A percentile compares a stretch with the other conserved stretches of the same genome.
These are phyloP conservation scores for Spheniscus humboldti DNA, from an alignment of 2,797 vertebrate genomes.

Conservation along the genomic window DNA sequence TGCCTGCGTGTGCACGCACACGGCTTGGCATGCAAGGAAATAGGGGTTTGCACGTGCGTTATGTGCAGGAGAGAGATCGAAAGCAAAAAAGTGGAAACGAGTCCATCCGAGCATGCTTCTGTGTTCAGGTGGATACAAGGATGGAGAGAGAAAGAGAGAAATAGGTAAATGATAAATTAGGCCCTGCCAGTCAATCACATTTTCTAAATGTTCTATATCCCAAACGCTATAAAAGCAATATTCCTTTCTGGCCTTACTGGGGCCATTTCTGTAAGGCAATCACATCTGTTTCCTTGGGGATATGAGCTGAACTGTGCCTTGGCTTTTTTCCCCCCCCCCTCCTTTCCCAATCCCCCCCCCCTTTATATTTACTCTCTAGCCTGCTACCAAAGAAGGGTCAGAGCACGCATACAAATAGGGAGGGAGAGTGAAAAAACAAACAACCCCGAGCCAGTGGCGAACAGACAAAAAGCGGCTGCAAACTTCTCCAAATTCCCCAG, in stretches of 20 bases:
- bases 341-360: fast-evolving
- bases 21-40: background rate
- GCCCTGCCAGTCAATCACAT: constrained; percentile 71
- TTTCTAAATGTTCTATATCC: constrained; percentile 78
- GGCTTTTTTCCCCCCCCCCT: background rate
- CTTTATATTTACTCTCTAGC: constrained; percentile 70
- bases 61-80: no score
- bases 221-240: constrained; percentile 81
- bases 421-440: constrained; percentile 22
- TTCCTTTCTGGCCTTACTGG: constrained; percentile 76
- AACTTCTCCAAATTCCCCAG: background rate
- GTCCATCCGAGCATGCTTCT: fast-evolving
- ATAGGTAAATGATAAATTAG: constrained; percentile 74
- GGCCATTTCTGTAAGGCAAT: constrained; percentile 76
- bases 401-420: constrained; percentile 65
- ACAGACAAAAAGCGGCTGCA: background rate
- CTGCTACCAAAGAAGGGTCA: constrained; percentile 62
- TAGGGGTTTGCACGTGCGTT: fast-evolving
- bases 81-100: background rate
- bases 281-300: constrained; percentile 75
- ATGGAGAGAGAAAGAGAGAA: background rate
- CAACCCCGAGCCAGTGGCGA: background rate
- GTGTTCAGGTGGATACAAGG: background rate
- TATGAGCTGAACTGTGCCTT: constrained; percentile 65
- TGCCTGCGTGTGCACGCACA: background rate